phyloP scores from a whole-genome alignment of 2,113 vertebrate species.

The Morone saxatilis region DNA sequence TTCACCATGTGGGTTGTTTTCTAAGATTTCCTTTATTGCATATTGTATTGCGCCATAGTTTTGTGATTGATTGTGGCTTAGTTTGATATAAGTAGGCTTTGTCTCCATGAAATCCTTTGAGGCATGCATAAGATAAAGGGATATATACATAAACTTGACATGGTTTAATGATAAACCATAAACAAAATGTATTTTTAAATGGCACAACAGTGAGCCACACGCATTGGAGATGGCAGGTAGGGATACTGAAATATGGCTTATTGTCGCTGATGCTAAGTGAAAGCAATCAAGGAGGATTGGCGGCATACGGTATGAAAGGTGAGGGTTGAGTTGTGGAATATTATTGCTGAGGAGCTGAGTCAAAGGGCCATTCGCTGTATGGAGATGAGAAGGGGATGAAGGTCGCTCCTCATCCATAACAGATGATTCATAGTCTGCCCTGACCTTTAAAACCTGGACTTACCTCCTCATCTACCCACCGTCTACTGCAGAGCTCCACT shows the following conservation, averaged over 20 bases:
- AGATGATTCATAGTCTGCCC: slow-evolving; percentile 76
- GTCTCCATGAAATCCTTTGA: slow-evolving; percentile 53
- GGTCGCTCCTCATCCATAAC: slow-evolving; percentile 78
- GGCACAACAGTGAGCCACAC: slow-evolving; percentile 24
- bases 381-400: slow-evolving; percentile 77
- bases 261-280: slow-evolving; percentile 67
- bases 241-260: slow-evolving; percentile 68
- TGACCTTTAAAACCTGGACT: slow-evolving; percentile 78
- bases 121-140: slow-evolving; percentile 45
- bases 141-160: slow-evolving; percentile 47
- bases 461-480: slow-evolving; percentile 40
- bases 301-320: slow-evolving; percentile 47
- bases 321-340: slow-evolving; percentile 64
- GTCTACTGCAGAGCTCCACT: slow-evolving; percentile 37
- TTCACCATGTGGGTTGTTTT: background rate
- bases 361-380: slow-evolving; percentile 69
- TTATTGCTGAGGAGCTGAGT: slow-evolving; percentile 62
- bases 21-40: slow-evolving; percentile 2
- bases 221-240: slow-evolving; percentile 31
- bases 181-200: slow-evolving; percentile 70
- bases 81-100: slow-evolving; percentile 35
- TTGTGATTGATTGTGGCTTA: slow-evolving; percentile 37
- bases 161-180: slow-evolving; percentile 57
- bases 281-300: slow-evolving; percentile 59
- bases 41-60: slow-evolving; percentile 27